These are phyloP conservation scores for Daptonema setosum DNA, from an alignment of 2,888 invertebrate genomes.

Conservation along the genomic window DNA sequence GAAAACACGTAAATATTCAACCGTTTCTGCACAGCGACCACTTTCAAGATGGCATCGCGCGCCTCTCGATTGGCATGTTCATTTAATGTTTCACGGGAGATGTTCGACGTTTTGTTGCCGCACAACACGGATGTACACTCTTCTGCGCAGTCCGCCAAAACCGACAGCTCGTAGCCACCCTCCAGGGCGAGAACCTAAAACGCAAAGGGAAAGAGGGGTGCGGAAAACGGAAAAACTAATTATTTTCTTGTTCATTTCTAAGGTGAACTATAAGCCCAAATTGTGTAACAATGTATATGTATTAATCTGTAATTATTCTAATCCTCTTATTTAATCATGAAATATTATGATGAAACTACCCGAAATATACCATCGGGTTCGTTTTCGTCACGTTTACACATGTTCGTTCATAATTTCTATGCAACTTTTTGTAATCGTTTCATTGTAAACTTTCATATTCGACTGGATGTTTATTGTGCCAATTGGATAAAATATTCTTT, in stretches of 20 bases:
- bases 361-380: too few relatives aligned
- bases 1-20: too few relatives aligned
- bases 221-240: too few relatives aligned
- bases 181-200: conserved; percentile 22
- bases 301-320: too few relatives aligned
- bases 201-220: neutral
- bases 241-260: too few relatives aligned
- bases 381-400: too few relatives aligned
- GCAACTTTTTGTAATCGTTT: neutral
- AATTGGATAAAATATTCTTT: too few relatives aligned
- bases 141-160: conserved; percentile 88
- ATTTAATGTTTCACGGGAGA: conserved; percentile 2
- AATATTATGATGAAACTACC: too few relatives aligned
- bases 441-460: neutral
- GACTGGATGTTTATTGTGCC: neutral
- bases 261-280: too few relatives aligned
- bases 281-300: too few relatives aligned
- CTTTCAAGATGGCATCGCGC: conserved; percentile 6
- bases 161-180: conserved; percentile 66
- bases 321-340: too few relatives aligned
- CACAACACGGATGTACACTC: conserved; percentile 79
- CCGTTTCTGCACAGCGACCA: conserved; percentile 6
- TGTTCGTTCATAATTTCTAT: too few relatives aligned
- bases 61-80: conserved; percentile 1
- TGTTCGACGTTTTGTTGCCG: conserved; percentile 40